A percentile compares a stretch with the other conserved stretches of the same genome.
Evolutionary conservation across 2,888 invertebrate genomes (phyloP).

Genomic region (Cantharis nigra): DNA sequence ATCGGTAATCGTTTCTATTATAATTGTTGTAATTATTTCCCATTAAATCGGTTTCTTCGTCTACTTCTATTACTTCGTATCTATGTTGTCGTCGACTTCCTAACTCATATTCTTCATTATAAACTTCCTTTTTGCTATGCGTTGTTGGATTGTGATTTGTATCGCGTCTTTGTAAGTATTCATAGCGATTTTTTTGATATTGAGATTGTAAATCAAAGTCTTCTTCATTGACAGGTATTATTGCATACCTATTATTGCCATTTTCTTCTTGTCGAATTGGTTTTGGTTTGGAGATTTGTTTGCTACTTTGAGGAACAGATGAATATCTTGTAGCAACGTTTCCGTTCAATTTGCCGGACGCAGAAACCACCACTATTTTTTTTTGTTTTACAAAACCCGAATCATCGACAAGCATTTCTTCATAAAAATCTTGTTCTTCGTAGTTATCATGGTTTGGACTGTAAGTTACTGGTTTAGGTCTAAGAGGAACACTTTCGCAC

Average conservation of each 20-base stretch:
- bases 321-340: constrained; percentile 15
- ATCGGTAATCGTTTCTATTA: background rate
- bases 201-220: constrained; percentile 49
- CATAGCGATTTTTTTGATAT: constrained; percentile 56
- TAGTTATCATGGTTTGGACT: constrained; percentile 36
- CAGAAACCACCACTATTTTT: constrained; percentile 49
- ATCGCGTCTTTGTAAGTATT: constrained; percentile 57
- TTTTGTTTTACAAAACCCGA: constrained; percentile 50
- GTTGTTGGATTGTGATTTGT: constrained; percentile 10
- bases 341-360: constrained; percentile 52
- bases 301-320: constrained; percentile 5
- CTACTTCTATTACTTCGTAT: constrained; percentile 69
- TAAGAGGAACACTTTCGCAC: constrained; percentile 35
- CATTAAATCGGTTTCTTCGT: constrained; percentile 59
- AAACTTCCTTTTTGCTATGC: constrained; percentile 29
- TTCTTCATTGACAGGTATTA: constrained; percentile 46
- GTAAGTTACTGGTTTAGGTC: constrained; percentile 37
- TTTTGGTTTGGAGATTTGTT: background rate
- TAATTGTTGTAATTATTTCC: background rate
- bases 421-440: constrained; percentile 54
- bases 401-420: constrained; percentile 54
- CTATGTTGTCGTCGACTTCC: constrained; percentile 62
- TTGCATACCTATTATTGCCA: constrained; percentile 50
- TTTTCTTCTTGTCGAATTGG: constrained; percentile 12
- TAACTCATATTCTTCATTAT: constrained; percentile 61